Evolutionary conservation across 1,140 invertebrate genomes (phyloP).

Genomic region (Alviniconcha marisindica): DNA sequence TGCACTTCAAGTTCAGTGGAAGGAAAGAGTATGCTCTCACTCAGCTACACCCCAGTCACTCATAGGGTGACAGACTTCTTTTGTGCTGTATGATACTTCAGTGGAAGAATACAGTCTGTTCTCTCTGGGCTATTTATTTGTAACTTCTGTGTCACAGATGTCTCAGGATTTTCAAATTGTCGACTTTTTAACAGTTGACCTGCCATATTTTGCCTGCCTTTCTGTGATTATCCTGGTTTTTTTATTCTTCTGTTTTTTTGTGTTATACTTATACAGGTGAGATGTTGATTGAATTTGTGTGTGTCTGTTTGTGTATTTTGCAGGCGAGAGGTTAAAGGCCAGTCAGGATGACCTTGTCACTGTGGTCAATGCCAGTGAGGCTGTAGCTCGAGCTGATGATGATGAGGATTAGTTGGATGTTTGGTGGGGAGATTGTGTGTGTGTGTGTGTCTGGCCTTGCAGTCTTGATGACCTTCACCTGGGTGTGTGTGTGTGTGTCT

Average conservation of each 20-base stretch:
- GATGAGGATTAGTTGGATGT: slow-evolving; percentile 49
- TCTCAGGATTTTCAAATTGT: too few species aligned
- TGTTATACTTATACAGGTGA: not conserved
- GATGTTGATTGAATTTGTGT: not conserved
- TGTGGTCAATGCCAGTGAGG: slow-evolving; percentile 61
- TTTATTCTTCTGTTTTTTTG: not conserved
- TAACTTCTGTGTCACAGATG: too few species aligned
- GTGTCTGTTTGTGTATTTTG: slow-evolving; percentile 20
- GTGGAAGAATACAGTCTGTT: too few species aligned
- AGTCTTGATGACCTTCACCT: not conserved
- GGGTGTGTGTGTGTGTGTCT: not conserved
- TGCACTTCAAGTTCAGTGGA: too few species aligned
- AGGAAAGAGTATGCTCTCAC: too few species aligned
- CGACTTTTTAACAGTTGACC: too few species aligned
- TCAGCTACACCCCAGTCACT: too few species aligned
- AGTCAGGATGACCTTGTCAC: slow-evolving; percentile 63
- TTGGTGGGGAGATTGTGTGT: not conserved
- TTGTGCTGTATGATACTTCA: too few species aligned
- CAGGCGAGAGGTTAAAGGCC: slow-evolving; percentile 66
- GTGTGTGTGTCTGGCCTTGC: not conserved
- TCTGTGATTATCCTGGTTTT: not conserved
- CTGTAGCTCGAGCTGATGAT: slow-evolving; percentile 40
- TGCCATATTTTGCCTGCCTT: too few species aligned
- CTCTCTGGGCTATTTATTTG: too few species aligned
- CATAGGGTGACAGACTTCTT: too few species aligned